Percentiles rank a stretch among this genome's conserved stretches.
Evolutionary conservation across 2,113 vertebrate species (phyloP).

Genomic region (Ictalurus punctatus): DNA sequence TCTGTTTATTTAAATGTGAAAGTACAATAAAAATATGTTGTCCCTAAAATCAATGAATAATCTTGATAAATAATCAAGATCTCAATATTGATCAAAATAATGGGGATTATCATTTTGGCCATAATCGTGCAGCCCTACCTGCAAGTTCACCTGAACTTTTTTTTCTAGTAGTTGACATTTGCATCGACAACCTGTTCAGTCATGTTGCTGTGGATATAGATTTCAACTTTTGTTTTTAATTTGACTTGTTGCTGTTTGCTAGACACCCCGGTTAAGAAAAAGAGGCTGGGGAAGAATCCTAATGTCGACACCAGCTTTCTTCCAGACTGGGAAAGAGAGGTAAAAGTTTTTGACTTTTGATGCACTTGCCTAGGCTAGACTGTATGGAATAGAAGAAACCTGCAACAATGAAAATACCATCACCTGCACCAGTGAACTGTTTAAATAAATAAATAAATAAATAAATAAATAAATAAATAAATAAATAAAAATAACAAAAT

Average conservation of each 20-base stretch:
- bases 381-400: neutral
- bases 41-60: too few species aligned
- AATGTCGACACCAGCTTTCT: conserved; percentile 91
- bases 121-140: too few species aligned
- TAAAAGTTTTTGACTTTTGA: conserved; percentile 42
- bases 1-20: too few species aligned
- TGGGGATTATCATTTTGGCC: too few species aligned
- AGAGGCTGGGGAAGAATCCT: conserved; percentile 85
- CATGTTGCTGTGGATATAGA: neutral
- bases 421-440: neutral
- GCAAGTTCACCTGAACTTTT: neutral
- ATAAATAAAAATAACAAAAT: too few species aligned
- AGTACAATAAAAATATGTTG: too few species aligned
- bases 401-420: neutral
- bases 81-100: too few species aligned
- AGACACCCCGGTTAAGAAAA: conserved; percentile 73
- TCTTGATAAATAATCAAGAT: too few species aligned
- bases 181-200: neutral
- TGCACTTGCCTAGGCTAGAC: neutral
- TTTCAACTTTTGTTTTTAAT: neutral
- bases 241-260: conserved; percentile 22
- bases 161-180: neutral
- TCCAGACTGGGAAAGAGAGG: conserved; percentile 86
- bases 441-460: too few species aligned
- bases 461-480: too few species aligned